phyloP scores from a whole-genome alignment of 2,888 invertebrate species.

The Geotrupes spiniger region DNA sequence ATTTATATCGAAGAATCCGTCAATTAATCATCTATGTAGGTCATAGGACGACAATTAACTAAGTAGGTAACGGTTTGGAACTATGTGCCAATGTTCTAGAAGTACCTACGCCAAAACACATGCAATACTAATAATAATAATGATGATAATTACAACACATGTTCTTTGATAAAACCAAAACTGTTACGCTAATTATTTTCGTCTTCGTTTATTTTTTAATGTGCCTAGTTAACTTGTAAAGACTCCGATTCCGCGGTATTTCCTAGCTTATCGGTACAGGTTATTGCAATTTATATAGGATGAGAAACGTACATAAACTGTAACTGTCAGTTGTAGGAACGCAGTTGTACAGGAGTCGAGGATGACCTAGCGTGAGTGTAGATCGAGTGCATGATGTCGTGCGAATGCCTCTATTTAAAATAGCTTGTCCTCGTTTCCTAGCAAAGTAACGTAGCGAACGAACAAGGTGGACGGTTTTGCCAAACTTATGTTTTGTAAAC shows the following conservation, averaged over 20 bases:
- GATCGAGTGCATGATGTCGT: constrained; percentile 4
- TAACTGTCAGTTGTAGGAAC: too few relatives aligned
- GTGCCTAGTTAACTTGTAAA: too few relatives aligned
- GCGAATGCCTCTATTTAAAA: constrained; percentile 39
- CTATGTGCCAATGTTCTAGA: constrained; percentile 13
- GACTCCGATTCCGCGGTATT: constrained; percentile 7
- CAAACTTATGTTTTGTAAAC: not conserved
- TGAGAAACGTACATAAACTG: too few relatives aligned
- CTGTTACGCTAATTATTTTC: too few relatives aligned
- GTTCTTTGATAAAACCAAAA: too few relatives aligned
- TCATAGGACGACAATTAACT: constrained; percentile 9
- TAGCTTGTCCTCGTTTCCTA: constrained; percentile 49
- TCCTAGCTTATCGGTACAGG: constrained; percentile 32
- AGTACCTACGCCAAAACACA: too few relatives aligned
- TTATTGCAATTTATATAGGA: constrained; percentile 21
- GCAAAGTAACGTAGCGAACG: constrained; percentile 22
- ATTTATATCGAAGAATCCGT: constrained; percentile 21
- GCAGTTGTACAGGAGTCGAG: constrained; percentile 38
- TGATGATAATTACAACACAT: too few relatives aligned
- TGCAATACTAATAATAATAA: too few relatives aligned
- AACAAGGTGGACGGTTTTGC: constrained; percentile 33
- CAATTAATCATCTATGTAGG: constrained; percentile 25
- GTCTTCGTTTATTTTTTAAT: too few relatives aligned
- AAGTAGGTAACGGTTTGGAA: constrained; percentile 3
- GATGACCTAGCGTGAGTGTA: constrained; percentile 38